These are phyloP conservation scores for Griposia aprilina DNA, from an alignment of 2,888 invertebrate species.

Conservation along the genomic window DNA sequence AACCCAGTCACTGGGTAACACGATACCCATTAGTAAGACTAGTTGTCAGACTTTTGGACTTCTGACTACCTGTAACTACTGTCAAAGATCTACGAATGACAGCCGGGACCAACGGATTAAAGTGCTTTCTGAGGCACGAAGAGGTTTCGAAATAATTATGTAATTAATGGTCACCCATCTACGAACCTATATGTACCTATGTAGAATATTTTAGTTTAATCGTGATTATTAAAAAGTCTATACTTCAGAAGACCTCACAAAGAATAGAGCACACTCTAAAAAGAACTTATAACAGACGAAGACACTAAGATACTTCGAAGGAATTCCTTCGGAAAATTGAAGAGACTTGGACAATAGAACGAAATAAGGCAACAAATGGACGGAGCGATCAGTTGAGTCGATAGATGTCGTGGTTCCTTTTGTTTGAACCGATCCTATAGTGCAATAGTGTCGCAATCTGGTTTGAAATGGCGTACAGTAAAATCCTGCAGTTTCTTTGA, in stretches of 20 bases:
- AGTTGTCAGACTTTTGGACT: no score
- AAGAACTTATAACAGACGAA: not conserved
- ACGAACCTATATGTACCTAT: no score
- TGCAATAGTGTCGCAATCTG: conserved; percentile 39
- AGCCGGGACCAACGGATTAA: no score
- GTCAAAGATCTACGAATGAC: no score
- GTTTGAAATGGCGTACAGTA: conserved; percentile 10
- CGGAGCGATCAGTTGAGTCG: conserved; percentile 40
- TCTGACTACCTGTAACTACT: no score
- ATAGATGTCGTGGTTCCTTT: conserved; percentile 38
- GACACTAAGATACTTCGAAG: conserved; percentile 40
- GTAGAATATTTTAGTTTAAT: no score
- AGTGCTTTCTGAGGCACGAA: no score
- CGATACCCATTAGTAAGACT: no score
- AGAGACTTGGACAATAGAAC: conserved; percentile 69
- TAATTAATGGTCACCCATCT: no score
- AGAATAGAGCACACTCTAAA: conserved; percentile 6
- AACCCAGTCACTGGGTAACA: no score
- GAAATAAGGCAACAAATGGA: conserved; percentile 68
- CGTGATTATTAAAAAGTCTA: no score
- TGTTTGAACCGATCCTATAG: conserved; percentile 21
- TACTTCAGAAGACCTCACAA: not conserved
- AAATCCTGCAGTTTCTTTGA: conserved; percentile 17
- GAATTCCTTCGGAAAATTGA: conserved; percentile 64
- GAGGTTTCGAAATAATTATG: no score